Percentiles rank a stretch among this genome's conserved stretches.
Evolutionary conservation across 2,113 vertebrate genomes (phyloP).

Genomic region (Pelusios castaneus): DNA sequence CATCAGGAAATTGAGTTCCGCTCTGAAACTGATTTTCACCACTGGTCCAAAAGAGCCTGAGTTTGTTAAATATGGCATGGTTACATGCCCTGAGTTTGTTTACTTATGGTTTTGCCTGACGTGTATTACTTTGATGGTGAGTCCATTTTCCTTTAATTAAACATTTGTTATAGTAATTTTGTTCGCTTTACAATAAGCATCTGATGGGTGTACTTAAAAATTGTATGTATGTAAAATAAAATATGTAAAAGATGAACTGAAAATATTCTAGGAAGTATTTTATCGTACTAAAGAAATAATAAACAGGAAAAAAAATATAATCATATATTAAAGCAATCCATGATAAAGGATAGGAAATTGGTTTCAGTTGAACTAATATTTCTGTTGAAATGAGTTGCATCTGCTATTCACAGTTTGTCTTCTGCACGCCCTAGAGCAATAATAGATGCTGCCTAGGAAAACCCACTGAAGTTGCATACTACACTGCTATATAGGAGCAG

Average conservation of each 20-base stretch:
- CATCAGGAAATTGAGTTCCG: not conserved
- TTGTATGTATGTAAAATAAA: not conserved
- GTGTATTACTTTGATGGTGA: not conserved
- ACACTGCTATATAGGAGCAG: not conserved
- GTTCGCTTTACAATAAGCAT: not conserved
- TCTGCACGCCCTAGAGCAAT: not conserved
- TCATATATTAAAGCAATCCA: constrained; percentile 10
- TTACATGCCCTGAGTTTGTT: not conserved
- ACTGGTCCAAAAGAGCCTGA: accelerated
- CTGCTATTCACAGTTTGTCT: not conserved
- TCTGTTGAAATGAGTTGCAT: constrained; percentile 18
- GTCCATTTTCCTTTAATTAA: not conserved
- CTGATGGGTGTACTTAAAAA: not conserved
- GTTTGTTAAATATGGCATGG: not conserved
- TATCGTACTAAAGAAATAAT: constrained; percentile 14
- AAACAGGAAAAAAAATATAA: constrained; percentile 30
- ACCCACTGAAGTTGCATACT: not conserved
- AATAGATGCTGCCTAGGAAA: not conserved
- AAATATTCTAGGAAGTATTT: not conserved
- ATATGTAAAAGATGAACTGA: not conserved
- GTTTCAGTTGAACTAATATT: constrained; percentile 61
- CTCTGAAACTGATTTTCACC: not conserved
- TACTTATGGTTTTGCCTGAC: not conserved
- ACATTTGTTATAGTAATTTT: not conserved
- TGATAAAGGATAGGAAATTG: constrained; percentile 60